phyloP scores from a whole-genome alignment of 2,113 vertebrate genomes.

The Malurus elegans region DNA sequence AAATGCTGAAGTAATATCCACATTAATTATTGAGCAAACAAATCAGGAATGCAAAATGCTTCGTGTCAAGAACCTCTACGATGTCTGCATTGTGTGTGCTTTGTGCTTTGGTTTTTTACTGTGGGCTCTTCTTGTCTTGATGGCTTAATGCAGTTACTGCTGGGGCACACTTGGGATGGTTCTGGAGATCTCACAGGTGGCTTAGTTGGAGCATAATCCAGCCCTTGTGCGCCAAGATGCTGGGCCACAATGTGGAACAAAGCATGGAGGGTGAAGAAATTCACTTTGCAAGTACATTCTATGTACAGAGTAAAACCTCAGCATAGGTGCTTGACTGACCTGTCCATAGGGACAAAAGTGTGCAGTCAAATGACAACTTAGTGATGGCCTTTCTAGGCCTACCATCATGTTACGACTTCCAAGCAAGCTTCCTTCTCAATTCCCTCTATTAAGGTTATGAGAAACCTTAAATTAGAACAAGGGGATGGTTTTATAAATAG shows the following conservation, averaged over 20 bases:
- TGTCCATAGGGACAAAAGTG: not conserved
- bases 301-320: not conserved
- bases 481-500: not conserved
- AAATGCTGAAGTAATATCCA: not conserved
- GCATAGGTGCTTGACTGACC: not conserved
- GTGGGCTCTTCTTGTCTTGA: not conserved
- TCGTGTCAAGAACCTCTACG: not conserved
- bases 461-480: not conserved
- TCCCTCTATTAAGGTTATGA: not conserved
- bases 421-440: not conserved
- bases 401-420: accelerated
- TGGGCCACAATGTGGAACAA: not conserved
- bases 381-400: not conserved
- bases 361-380: not conserved
- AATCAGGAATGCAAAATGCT: not conserved
- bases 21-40: not conserved
- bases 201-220: not conserved
- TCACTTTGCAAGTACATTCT: not conserved
- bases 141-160: not conserved
- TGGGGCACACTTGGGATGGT: accelerated
- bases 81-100: not conserved
- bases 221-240: not conserved
- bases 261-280: not conserved
- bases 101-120: not conserved
- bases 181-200: not conserved